These are phyloP conservation scores for Microtus montanus DNA, from an alignment of 2,113 vertebrate genomes.

Conservation along the genomic window DNA sequence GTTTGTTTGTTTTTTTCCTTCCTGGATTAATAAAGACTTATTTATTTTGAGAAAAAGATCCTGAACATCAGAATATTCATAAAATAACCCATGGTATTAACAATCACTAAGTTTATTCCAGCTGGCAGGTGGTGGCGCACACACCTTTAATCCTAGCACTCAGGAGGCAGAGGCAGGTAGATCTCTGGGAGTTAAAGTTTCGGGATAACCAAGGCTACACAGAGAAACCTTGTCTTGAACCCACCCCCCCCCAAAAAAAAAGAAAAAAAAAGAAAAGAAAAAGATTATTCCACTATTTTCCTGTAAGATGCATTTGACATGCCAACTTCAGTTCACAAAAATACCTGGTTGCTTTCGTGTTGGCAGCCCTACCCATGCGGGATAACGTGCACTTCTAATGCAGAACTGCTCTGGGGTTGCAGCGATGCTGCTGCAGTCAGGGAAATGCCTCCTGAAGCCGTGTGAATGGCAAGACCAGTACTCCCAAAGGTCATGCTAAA, in stretches of 20 bases:
- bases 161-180: too few species aligned
- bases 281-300: conserved; percentile 64
- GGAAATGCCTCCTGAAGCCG: conserved; percentile 64
- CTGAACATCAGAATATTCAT: conserved; percentile 75
- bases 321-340: conserved; percentile 73
- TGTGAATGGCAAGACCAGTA: conserved; percentile 58
- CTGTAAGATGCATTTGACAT: conserved; percentile 74
- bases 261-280: neutral
- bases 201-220: too few species aligned
- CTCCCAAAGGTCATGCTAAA: conserved; percentile 71
- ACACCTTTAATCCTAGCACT: too few species aligned
- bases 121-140: too few species aligned
- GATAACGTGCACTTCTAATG: conserved; percentile 47
- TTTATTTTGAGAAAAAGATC: conserved; percentile 79
- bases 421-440: conserved; percentile 59
- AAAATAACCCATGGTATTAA: conserved; percentile 77
- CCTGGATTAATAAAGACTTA: conserved; percentile 77
- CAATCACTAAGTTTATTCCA: conserved; percentile 4
- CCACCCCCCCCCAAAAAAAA: too few species aligned
- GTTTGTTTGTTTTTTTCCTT: neutral
- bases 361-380: conserved; percentile 48
- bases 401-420: conserved; percentile 57
- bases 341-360: conserved; percentile 68
- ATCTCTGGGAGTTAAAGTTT: too few species aligned
- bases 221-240: neutral